These are phyloP conservation scores for Agrilus planipennis DNA, from an alignment of 1,140 invertebrate species.

Conservation along the genomic window DNA sequence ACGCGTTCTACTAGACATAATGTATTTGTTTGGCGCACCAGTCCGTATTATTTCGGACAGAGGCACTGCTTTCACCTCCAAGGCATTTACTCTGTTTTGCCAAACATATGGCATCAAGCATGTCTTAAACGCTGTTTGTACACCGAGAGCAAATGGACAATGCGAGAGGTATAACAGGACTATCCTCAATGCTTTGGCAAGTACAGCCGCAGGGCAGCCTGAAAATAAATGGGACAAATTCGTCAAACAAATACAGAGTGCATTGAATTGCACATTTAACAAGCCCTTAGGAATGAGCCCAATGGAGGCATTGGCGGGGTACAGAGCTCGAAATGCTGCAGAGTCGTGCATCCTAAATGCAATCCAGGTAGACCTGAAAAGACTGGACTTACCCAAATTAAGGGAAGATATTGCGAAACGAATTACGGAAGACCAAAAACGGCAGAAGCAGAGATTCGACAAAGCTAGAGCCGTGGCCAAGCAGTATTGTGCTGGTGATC, in stretches of 20 bases:
- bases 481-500: not conserved
- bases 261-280: not conserved
- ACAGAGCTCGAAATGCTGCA: too few relatives aligned
- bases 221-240: conserved; percentile 6
- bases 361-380: conserved; percentile 2
- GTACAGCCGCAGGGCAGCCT: conserved; percentile 1
- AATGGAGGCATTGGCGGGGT: not conserved
- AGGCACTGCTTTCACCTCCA: conserved; percentile 25
- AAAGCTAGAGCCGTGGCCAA: too few relatives aligned
- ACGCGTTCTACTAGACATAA: too few relatives aligned
- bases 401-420: not conserved
- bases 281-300: not conserved
- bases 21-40: conserved; percentile 24
- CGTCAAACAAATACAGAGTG: conserved; percentile 3
- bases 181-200: conserved; percentile 10
- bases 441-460: too few relatives aligned
- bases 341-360: too few relatives aligned
- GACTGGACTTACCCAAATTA: not conserved
- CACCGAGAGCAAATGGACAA: conserved; percentile 22
- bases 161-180: too few relatives aligned
- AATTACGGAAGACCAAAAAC: too few relatives aligned
- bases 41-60: conserved; percentile 26
- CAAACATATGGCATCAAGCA: conserved; percentile 19
- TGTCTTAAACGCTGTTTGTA: conserved; percentile 22
- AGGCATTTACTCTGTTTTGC: conserved; percentile 21